Conservation (phyloP, 2,797 vertebrate species). For the Echeneis naucrates region DNA sequence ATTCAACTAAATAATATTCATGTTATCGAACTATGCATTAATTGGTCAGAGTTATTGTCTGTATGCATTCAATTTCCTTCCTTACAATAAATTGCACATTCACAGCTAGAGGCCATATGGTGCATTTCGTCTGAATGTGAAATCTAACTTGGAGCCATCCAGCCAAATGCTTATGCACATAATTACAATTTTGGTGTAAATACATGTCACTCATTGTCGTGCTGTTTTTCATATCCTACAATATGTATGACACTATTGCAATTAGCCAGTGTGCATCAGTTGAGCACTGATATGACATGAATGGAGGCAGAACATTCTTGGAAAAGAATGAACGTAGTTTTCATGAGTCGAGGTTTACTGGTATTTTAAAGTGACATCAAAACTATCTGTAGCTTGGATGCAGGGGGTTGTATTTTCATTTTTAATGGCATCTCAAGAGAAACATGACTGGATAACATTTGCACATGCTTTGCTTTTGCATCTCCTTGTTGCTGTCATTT, state of each 20-base stretch:
- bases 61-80: background rate
- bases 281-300: background rate
- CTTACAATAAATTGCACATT: background rate
- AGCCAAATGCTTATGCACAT: background rate
- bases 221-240: background rate
- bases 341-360: background rate
- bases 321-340: background rate
- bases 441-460: constrained; percentile 16
- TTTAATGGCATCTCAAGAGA: constrained; percentile 39
- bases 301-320: background rate
- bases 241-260: background rate
- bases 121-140: background rate
- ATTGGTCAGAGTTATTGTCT: background rate
- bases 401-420: constrained; percentile 16
- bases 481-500: constrained; percentile 49
- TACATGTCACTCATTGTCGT: background rate
- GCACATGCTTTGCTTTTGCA: constrained; percentile 32
- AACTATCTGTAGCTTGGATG: background rate
- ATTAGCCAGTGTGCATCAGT: background rate
- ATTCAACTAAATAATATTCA: background rate
- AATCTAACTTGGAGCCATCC: background rate
- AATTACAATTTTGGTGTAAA: too few relatives aligned
- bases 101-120: background rate
- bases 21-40: background rate
- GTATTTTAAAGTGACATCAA: background rate